Percentiles rank a stretch among this genome's conserved stretches.
Evolutionary conservation across 2,113 vertebrate genomes (phyloP).

Genomic region (Actenoides lindsayi): DNA sequence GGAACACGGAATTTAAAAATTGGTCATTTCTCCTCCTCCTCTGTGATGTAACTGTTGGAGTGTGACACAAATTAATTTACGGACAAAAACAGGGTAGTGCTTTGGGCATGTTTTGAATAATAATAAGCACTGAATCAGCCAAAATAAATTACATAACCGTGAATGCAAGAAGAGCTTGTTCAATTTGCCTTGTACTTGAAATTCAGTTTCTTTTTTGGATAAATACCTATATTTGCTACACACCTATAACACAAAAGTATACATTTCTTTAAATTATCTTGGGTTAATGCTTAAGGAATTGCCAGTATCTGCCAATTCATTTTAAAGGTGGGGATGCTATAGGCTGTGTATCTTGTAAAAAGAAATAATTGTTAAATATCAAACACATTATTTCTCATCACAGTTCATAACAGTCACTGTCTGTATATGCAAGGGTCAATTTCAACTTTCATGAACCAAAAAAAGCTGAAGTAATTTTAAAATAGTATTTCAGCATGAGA

Average conservation of each 20-base stretch:
- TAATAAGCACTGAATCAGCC: background rate
- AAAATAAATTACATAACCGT: background rate
- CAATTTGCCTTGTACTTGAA: background rate
- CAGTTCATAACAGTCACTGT: background rate
- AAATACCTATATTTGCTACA: background rate
- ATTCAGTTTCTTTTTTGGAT: background rate
- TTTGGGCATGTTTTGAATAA: constrained; percentile 4
- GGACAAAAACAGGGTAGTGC: background rate
- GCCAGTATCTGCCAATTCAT: background rate
- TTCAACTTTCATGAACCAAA: background rate
- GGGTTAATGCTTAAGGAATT: background rate
- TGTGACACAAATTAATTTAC: background rate
- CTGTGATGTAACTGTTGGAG: background rate
- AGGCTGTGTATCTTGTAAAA: background rate
- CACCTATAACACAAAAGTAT: background rate
- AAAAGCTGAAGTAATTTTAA: background rate
- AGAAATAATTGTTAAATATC: background rate
- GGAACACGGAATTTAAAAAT: background rate
- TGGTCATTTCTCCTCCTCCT: background rate
- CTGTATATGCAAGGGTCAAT: background rate
- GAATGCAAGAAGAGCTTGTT: background rate
- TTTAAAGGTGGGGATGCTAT: background rate
- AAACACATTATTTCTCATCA: background rate
- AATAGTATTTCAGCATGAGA: background rate
- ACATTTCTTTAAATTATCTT: background rate